Percentiles rank a stretch among this genome's conserved stretches.
phyloP scores from a whole-genome alignment of 2,888 invertebrate genomes.

The Leptinotarsa haldemani region DNA sequence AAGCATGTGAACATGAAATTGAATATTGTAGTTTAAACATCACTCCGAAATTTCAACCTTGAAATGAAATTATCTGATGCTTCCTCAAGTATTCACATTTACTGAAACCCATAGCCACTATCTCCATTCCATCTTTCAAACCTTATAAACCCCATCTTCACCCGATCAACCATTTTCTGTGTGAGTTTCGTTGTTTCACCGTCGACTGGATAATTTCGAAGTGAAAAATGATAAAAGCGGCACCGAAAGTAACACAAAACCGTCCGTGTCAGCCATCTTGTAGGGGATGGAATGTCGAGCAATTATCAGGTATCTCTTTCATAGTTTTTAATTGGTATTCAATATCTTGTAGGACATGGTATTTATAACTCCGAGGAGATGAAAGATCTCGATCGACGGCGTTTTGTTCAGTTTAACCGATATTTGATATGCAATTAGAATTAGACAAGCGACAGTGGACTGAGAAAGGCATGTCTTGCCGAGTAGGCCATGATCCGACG shows the following conservation, averaged over 20 bases:
- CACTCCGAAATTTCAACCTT: too few relatives aligned
- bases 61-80: too few relatives aligned
- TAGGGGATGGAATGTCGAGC: constrained; percentile 35
- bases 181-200: constrained; percentile 34
- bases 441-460: constrained; percentile 41
- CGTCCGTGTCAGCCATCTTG: constrained; percentile 22
- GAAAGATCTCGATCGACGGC: constrained; percentile 35
- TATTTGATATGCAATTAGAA: constrained; percentile 46
- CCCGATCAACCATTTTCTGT: constrained; percentile 29
- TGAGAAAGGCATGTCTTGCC: constrained; percentile 22
- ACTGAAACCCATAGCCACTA: not conserved
- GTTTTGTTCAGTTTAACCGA: constrained; percentile 34
- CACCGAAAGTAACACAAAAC: constrained; percentile 25
- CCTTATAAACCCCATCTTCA: constrained; percentile 25
- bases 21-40: too few relatives aligned
- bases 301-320: constrained; percentile 54
- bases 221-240: constrained; percentile 28
- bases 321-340: constrained; percentile 59
- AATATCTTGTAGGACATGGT: constrained; percentile 57
- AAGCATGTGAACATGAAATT: too few relatives aligned
- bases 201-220: constrained; percentile 29
- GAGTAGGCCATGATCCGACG: constrained; percentile 25
- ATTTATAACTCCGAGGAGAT: constrained; percentile 51
- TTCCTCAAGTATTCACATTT: too few relatives aligned
- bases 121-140: constrained; percentile 14